Percentiles rank a stretch among this genome's conserved stretches.
Conservation (phyloP, 2,888 invertebrate genomes). For the Hemicrepidius hirtus region DNA sequence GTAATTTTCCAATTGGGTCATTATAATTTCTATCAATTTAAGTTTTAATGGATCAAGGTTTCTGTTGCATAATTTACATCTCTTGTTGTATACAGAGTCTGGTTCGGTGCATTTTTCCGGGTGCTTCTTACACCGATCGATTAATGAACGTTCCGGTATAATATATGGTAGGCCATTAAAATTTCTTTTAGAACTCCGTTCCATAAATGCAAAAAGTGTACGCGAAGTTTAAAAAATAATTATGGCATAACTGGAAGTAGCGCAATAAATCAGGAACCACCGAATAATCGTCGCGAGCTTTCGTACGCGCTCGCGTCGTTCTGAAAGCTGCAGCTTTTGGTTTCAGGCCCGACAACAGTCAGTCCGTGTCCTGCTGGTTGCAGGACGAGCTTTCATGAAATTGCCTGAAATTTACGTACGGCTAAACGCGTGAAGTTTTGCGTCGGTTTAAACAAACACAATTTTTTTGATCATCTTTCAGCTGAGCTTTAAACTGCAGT, state of each 20-base stretch:
- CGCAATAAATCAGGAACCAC: constrained; percentile 49
- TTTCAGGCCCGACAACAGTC: constrained; percentile 47
- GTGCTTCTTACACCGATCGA: background rate
- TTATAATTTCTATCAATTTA: no score
- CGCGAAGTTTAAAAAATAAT: constrained; percentile 53
- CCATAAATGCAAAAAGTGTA: constrained; percentile 43
- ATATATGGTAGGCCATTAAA: constrained; percentile 24
- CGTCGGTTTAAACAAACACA: no score
- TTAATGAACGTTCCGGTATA: constrained; percentile 9
- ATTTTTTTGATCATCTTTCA: no score
- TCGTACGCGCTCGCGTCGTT: constrained; percentile 53
- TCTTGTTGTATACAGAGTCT: no score
- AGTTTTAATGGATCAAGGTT: no score
- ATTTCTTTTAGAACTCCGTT: constrained; percentile 26
- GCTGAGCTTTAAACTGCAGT: no score
- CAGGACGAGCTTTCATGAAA: constrained; percentile 43
- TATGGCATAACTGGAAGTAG: constrained; percentile 55
- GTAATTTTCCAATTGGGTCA: no score
- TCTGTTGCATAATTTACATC: no score
- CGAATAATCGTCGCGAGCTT: constrained; percentile 46
- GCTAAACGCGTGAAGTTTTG: constrained; percentile 11
- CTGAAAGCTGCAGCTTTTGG: constrained; percentile 58
- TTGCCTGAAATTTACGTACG: constrained; percentile 17
- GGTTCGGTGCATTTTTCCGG: no score
- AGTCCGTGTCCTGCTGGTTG: constrained; percentile 48